These are phyloP conservation scores for Odocoileus virginianus DNA, from an alignment of 2,113 vertebrate genomes.

Conservation along the genomic window DNA sequence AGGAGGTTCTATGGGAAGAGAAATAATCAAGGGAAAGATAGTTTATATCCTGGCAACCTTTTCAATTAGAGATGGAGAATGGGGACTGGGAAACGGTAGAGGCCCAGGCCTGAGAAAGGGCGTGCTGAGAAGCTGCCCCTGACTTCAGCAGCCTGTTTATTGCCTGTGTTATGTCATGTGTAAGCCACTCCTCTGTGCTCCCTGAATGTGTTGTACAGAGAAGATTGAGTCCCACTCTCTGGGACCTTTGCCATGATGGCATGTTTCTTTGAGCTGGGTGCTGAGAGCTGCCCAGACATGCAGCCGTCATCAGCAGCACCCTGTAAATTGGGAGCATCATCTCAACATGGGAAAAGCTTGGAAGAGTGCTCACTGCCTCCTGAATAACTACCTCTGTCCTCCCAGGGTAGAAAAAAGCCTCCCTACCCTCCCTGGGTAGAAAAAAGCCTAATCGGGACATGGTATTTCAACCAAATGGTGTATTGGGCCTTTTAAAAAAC, in stretches of 20 bases:
- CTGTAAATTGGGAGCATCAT: not conserved
- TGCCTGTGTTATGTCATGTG: not conserved
- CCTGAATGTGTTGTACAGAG: not conserved
- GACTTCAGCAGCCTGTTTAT: not conserved
- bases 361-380: not conserved
- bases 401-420: not conserved
- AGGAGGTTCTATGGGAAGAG: not conserved
- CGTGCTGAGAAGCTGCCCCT: not conserved
- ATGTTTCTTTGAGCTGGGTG: not conserved
- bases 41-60: not conserved
- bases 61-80: not conserved
- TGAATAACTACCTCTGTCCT: not conserved
- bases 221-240: not conserved
- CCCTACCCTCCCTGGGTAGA: not conserved
- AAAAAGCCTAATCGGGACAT: not conserved
- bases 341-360: not conserved
- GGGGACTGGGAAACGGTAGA: fast-evolving
- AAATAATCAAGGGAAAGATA: not conserved
- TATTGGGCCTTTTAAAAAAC: not conserved
- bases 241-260: slow-evolving; percentile 19
- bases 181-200: not conserved
- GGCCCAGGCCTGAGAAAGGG: not conserved
- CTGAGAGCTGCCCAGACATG: slow-evolving; percentile 45
- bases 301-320: not conserved
- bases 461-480: not conserved